Evolutionary conservation across 92 coral and sea anemone genomes (phyloP), one percentile per base, ranked within the genome.

Genomic region (Epizoanthus stellaris): DNA sequence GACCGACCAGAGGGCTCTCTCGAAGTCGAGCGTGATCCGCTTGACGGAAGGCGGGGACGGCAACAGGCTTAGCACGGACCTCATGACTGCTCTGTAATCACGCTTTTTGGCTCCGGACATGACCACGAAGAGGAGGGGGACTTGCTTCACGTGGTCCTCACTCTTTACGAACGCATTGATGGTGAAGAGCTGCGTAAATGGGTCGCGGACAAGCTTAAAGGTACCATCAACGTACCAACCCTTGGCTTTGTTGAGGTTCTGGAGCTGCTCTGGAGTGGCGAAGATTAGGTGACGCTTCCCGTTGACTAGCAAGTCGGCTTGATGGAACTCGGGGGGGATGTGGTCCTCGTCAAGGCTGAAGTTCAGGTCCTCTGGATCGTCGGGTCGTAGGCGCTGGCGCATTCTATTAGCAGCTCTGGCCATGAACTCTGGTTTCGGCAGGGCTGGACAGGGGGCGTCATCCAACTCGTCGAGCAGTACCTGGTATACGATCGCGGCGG

Each of bases 401-500:
- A 80, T 15, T 11, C 54, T 0, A 43, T 64, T 80, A 3, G 74
- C 85, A 30, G 21, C 60, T 40, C 70, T 23, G 49, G 83, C 83
- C 53, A 77, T 45, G 34, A 25, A 67, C 21, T 64, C 83, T n/a
- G 83, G 83, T 12, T 77, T 77, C 5, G 83, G 70, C 30, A 77
- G 83, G 4, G 57, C 62, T 12, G 83, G 83, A 38, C 83, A 81
- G 20, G 86, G 86, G 19, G 77, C 86, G 74, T 68, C 73, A n/a
- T 61, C 67, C 19, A 82, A 62, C 67, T 82, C 86, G 10, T 67
- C 56, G 21, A 67, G 56, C 39, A 82, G 61, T 53, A 82, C 77
- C 20, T 23, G 21, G 42, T 82, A 52, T 11, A 82, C 86, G 45
- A 82, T 82, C 43, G 86, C 86, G 23, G 86, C 67, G 60, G 86